Evolutionary conservation across 37 sponge, comb jelly and placozoan species (phyloP).

Genomic region (Cliona cf. orientalis): DNA sequence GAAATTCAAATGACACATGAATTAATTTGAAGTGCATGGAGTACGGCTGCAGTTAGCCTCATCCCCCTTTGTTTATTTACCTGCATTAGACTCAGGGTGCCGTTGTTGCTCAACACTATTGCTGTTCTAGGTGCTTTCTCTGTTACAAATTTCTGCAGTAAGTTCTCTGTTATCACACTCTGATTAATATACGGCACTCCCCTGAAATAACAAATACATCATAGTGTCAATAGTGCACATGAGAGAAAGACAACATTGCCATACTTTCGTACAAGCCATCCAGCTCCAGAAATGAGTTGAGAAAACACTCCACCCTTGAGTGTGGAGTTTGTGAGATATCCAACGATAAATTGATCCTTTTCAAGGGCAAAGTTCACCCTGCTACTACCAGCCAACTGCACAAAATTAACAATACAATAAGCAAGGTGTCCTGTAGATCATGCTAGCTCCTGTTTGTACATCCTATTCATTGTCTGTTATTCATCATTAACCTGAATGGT

Average conservation of each 20-base stretch:
- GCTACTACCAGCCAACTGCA: conserved; percentile 25
- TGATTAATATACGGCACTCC: conserved; percentile 51
- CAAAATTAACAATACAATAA: not conserved
- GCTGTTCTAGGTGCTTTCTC: conserved; percentile 75
- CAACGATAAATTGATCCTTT: conserved; percentile 29
- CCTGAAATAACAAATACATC: conserved; percentile 27
- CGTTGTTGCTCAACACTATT: conserved; percentile 44
- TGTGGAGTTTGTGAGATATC: conserved; percentile 61
- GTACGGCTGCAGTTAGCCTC: too few relatives aligned
- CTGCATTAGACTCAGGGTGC: conserved; percentile 57
- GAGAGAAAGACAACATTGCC: not conserved
- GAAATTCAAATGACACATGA: conserved; percentile 9
- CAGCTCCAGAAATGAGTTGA: conserved; percentile 67
- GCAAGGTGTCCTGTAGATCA: too few relatives aligned
- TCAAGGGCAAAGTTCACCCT: conserved; percentile 70
- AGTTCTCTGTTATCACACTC: conserved; percentile 39
- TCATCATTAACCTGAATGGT: conserved; percentile 38
- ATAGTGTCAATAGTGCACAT: not conserved
- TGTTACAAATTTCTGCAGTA: conserved; percentile 59
- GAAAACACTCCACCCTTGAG: conserved; percentile 16
- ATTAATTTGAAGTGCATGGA: not conserved
- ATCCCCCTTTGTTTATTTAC: too few relatives aligned
- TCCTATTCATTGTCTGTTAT: too few relatives aligned
- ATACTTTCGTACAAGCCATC: conserved; percentile 76
- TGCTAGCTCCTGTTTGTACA: too few relatives aligned